Evolutionary conservation across 2,113 vertebrate genomes (phyloP).

Genomic region (Enhydra lutris): DNA sequence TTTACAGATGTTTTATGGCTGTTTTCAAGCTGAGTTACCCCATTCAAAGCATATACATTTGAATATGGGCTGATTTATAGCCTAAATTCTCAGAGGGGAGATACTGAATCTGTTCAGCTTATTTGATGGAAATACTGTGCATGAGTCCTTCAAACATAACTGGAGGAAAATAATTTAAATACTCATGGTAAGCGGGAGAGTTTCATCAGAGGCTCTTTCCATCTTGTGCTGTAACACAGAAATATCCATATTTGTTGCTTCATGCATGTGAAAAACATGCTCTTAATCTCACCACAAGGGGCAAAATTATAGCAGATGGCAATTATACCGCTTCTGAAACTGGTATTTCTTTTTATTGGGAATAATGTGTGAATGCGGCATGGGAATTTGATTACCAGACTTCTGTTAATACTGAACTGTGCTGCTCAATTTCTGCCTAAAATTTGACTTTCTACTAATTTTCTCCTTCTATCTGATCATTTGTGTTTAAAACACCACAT

Average conservation of each 20-base stretch:
- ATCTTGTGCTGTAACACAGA: background rate
- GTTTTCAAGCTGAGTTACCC: background rate
- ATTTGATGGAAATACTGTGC: background rate
- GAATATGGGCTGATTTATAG: background rate
- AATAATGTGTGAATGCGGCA: background rate
- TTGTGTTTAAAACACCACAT: background rate
- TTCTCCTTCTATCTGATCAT: background rate
- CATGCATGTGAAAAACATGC: background rate
- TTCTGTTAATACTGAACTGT: constrained; percentile 19
- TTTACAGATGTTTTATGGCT: background rate
- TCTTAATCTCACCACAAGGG: background rate
- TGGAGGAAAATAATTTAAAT: background rate
- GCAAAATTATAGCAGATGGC: background rate
- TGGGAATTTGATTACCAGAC: background rate
- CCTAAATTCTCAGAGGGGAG: background rate
- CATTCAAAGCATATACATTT: background rate
- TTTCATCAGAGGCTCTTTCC: background rate
- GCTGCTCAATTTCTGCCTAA: background rate
- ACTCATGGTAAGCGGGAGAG: background rate
- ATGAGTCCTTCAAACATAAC: background rate
- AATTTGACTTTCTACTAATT: constrained; percentile 31
- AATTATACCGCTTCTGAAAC: background rate
- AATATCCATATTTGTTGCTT: background rate
- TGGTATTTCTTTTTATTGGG: background rate
- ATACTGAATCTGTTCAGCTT: background rate